phyloP scores from a whole-genome alignment of 2,888 invertebrate genomes.

The Nycteola revayana region DNA sequence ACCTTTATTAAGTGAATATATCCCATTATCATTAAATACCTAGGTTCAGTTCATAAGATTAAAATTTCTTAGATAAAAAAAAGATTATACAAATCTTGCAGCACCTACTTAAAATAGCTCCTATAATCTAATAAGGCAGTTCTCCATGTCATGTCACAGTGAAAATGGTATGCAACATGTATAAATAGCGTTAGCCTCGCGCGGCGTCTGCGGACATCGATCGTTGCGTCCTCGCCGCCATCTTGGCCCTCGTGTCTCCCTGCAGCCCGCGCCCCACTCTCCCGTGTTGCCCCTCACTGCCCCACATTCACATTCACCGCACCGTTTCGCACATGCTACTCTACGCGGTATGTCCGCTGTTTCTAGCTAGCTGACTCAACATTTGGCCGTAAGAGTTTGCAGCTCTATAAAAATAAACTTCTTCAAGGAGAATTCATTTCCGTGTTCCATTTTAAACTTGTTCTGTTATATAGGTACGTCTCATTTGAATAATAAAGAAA shows the following conservation, averaged over 20 bases:
- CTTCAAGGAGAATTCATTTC: conserved; percentile 44
- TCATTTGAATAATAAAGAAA: background rate
- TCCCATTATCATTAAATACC: too few relatives aligned
- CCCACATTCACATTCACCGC: conserved; percentile 80
- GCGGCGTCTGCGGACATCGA: conserved; percentile 79
- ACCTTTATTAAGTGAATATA: too few relatives aligned
- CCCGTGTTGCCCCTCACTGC: conserved; percentile 69
- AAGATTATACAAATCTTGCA: background rate
- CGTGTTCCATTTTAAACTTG: conserved; percentile 21
- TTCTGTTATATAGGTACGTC: background rate
- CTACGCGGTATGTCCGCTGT: conserved; percentile 39
- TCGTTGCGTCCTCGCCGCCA: conserved; percentile 80
- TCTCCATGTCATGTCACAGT: conserved; percentile 44
- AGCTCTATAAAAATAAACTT: conserved; percentile 38
- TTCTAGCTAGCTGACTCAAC: conserved; percentile 35
- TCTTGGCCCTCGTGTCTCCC: conserved; percentile 79
- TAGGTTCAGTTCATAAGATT: too few relatives aligned
- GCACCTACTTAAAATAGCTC: background rate
- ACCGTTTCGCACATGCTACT: conserved; percentile 65
- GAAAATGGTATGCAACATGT: conserved; percentile 69
- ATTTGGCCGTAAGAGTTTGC: conserved; percentile 26
- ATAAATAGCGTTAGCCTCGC: conserved; percentile 77
- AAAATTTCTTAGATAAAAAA: background rate
- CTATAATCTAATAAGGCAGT: conserved; percentile 29
- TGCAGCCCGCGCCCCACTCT: conserved; percentile 59